Evolutionary conservation across 1,140 invertebrate genomes (phyloP).

Genomic region (Drosophila pseudoananassae): DNA sequence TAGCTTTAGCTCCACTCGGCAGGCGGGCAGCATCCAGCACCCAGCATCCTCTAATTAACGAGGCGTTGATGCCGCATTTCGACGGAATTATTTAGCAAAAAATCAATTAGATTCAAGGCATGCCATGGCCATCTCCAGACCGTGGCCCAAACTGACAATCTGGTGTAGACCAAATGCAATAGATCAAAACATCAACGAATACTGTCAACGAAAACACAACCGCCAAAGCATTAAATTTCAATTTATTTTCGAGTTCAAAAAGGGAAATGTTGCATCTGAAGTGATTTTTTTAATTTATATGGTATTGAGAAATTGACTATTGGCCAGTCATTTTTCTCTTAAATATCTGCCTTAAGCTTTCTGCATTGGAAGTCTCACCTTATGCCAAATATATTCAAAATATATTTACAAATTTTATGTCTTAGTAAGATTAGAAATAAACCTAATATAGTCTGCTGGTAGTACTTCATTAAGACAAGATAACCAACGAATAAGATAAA

Average conservation of each 20-base stretch:
- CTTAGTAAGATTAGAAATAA: too few species aligned
- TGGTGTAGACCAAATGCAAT: conserved; percentile 23
- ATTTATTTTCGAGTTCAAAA: background rate
- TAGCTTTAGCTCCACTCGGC: conserved; percentile 38
- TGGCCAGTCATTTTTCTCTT: too few species aligned
- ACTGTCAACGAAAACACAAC: conserved; percentile 19
- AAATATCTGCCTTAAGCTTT: too few species aligned
- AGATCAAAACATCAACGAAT: conserved; percentile 36
- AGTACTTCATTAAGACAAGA: too few species aligned
- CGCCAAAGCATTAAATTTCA: conserved; percentile 8
- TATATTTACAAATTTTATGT: too few species aligned
- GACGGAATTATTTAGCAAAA: conserved; percentile 21
- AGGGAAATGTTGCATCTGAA: background rate
- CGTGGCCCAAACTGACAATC: conserved; percentile 23
- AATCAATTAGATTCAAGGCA: conserved; percentile 32
- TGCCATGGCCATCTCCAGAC: background rate
- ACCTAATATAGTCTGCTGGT: too few species aligned
- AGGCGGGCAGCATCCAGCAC: conserved; percentile 40
- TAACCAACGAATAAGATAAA: too few species aligned
- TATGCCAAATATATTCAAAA: too few species aligned
- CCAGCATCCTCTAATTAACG: conserved; percentile 63
- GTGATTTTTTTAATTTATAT: background rate
- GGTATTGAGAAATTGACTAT: too few species aligned
- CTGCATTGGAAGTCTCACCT: too few species aligned
- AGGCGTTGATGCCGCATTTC: conserved; percentile 62